These are phyloP conservation scores for Aurelia coerulea DNA, from an alignment of 30 jellyfish, hydroid and myxozoan species.

Conservation along the genomic window DNA sequence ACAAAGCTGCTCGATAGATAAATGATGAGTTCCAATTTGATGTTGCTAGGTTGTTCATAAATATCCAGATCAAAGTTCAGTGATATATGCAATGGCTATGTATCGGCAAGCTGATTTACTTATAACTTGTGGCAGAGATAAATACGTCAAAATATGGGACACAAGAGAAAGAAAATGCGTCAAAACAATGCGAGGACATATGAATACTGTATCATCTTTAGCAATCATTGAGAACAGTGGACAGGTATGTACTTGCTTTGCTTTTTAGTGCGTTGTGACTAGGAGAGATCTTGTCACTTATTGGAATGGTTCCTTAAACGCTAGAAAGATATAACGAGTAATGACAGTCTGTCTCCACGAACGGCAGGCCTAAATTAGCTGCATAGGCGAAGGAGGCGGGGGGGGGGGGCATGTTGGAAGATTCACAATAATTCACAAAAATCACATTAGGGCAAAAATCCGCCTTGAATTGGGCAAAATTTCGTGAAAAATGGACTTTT, in stretches of 20 bases:
- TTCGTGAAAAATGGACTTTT: too few relatives aligned
- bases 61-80: slow-evolving; percentile 91
- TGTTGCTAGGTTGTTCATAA: slow-evolving; percentile 63
- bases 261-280: too few relatives aligned
- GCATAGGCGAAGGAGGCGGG: too few relatives aligned
- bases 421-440: too few relatives aligned
- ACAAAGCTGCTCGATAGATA: not conserved
- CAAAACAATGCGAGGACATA: slow-evolving; percentile 91
- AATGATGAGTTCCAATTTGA: not conserved
- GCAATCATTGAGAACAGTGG: slow-evolving; percentile 78
- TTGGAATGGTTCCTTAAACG: too few relatives aligned
- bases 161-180: slow-evolving; percentile 81
- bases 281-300: too few relatives aligned
- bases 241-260: slow-evolving; percentile 57
- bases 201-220: slow-evolving; percentile 88
- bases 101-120: slow-evolving; percentile 81
- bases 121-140: slow-evolving; percentile 93
- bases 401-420: too few relatives aligned
- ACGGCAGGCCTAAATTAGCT: too few relatives aligned
- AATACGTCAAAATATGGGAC: slow-evolving; percentile 88
- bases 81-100: slow-evolving; percentile 82
- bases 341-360: too few relatives aligned
- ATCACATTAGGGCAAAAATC: too few relatives aligned
- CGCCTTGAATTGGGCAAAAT: too few relatives aligned
- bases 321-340: too few relatives aligned